Conservation (phyloP, 2,888 invertebrate genomes). For the Cataglyphis rosenhaueri region DNA sequence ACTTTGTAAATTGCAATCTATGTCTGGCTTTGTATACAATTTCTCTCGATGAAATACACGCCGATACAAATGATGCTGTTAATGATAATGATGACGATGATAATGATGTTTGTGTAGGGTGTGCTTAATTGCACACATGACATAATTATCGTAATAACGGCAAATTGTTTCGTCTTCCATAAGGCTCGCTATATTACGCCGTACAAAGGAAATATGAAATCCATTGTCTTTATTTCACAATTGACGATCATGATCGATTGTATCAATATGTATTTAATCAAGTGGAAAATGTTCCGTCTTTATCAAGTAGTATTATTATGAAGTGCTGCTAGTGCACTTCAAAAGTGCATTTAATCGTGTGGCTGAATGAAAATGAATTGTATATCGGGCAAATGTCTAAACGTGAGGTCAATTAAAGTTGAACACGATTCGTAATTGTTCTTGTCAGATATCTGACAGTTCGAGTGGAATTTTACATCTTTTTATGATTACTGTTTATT, state of each 20-base stretch:
- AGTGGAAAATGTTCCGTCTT: background rate
- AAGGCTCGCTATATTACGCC: slow-evolving; percentile 36
- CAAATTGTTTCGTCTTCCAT: slow-evolving; percentile 44
- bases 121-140: slow-evolving; percentile 65
- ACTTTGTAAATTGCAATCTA: slow-evolving; percentile 69
- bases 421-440: background rate
- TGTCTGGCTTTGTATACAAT: slow-evolving; percentile 61
- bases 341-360: background rate
- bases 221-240: slow-evolving; percentile 16
- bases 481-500: background rate
- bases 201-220: slow-evolving; percentile 6
- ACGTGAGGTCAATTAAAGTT: background rate
- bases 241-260: background rate
- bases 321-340: background rate
- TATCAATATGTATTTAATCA: background rate
- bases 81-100: slow-evolving; percentile 59
- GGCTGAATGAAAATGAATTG: background rate
- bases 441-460: background rate
- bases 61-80: slow-evolving; percentile 46
- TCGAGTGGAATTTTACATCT: background rate
- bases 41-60: slow-evolving; percentile 51
- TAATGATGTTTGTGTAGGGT: slow-evolving; percentile 65
- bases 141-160: slow-evolving; percentile 70
- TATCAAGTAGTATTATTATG: background rate
- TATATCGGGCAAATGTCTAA: background rate